Conservation (phyloP, 2,113 vertebrate genomes). For the Willisornis vidua region DNA sequence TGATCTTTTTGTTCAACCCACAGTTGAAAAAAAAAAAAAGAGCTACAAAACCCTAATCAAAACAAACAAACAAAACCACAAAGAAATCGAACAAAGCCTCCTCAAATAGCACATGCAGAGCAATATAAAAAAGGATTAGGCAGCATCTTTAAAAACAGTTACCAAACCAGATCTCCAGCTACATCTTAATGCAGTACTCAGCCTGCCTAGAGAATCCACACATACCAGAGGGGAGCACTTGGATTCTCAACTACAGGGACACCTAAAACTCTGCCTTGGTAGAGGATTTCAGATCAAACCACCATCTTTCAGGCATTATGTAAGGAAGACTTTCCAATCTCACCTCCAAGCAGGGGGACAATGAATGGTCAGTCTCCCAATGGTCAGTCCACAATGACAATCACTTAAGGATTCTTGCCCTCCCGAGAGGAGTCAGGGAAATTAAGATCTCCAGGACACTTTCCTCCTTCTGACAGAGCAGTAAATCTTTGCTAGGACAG, state of each 20-base stretch:
- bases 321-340: not conserved
- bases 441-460: not conserved
- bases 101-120: not conserved
- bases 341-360: not conserved
- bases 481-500: not conserved
- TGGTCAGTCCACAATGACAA: not conserved
- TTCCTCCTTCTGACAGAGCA: not conserved
- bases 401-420: not conserved
- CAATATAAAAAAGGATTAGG: not conserved
- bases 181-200: not conserved
- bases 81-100: not conserved
- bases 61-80: not conserved
- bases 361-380: not conserved
- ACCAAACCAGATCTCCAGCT: not conserved
- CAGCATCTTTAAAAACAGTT: not conserved
- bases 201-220: not conserved
- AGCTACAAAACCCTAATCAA: not conserved
- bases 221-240: not conserved
- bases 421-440: not conserved
- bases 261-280: not conserved
- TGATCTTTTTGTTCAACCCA: not conserved
- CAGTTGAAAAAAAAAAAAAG: too few relatives aligned
- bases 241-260: not conserved
- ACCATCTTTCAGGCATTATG: not conserved
- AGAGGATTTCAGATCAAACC: not conserved